Base-by-base conservation (phyloP, 2,113 vertebrate genomes). In the Ceuthmochares aereus region DNA sequence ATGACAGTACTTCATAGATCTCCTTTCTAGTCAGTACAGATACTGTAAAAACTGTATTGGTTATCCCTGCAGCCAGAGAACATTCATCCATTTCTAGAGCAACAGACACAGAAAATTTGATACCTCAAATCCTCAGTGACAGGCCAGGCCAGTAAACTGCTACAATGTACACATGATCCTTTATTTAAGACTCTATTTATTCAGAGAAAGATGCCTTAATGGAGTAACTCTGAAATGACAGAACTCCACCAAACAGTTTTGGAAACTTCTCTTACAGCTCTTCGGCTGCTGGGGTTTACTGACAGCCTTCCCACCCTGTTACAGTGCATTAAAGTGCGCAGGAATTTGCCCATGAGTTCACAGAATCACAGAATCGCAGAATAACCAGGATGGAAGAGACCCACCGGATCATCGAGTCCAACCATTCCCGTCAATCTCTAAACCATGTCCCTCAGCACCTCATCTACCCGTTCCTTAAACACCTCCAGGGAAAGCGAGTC, bases 101-200 rank as follows among this genome's bases (percentile, higher is more conserved):
- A 67, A 36, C 3, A 67, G 51, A 51, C 3, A 15, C 0, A 42
- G 20, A 70, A 70, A 74, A 79, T 0, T 0, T 5, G 12, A 54
- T 10, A 40, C 16, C 47, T 73, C 25, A 52, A 9, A 74, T 60
- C 45, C n/a, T 66, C 64, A 59, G 34, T 7, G 72, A 43, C 29
- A 60, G 21, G 18, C 43, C 26, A 59, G 20, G 14, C 49, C 47
- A 79, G 58, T 55, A 72, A 89, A 68, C 12, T 60, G 26, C 12
- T 20, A 43, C 0, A 3, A 87, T 3, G 10, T 18, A 55, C 3
- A 11, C 26, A 34, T 3, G 26, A 67, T 29, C 47, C n/a, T 37
- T 6, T 6, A 67, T 12, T 19, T 34, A 13, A 67, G 18, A 79
- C 6, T 9, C 36, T 34, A 20, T 4, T 49, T 7, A 32, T 47